Percentiles rank a stretch among this genome's conserved stretches.
Evolutionary conservation across 2,113 vertebrate species (phyloP).

Genomic region (Apaloderma vittatum): DNA sequence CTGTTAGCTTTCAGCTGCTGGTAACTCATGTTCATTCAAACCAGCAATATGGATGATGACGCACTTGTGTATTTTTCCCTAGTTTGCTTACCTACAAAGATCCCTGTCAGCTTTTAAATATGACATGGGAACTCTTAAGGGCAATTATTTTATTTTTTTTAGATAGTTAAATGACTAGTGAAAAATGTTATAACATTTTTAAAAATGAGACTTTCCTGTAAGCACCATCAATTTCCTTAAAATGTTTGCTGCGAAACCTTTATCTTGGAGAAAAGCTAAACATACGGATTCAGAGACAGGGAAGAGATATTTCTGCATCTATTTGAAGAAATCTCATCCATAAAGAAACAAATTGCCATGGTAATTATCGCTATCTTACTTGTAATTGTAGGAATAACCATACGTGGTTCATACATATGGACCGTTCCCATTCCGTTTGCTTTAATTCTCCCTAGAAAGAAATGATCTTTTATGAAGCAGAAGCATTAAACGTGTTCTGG

Average conservation of each 20-base stretch:
- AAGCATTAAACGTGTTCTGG: neutral
- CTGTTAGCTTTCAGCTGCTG: neutral
- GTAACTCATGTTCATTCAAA: neutral
- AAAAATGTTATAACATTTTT: neutral
- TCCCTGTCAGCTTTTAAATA: neutral
- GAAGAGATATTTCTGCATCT: slow-evolving; percentile 68
- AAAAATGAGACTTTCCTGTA: slow-evolving; percentile 18
- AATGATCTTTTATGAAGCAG: slow-evolving; percentile 61
- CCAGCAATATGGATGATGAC: neutral
- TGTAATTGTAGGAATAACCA: slow-evolving; percentile 55
- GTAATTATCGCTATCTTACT: slow-evolving; percentile 64
- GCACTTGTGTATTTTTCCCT: neutral
- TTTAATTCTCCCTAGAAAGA: slow-evolving; percentile 38
- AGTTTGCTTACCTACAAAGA: neutral
- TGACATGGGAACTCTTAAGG: neutral
- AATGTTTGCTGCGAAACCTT: slow-evolving; percentile 54
- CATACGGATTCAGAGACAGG: slow-evolving; percentile 51
- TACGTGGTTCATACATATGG: slow-evolving; percentile 51
- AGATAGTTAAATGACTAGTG: neutral
- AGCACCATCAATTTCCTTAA: slow-evolving; percentile 68
- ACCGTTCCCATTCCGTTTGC: neutral
- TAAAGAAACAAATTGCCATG: slow-evolving; percentile 74
- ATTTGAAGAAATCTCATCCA: slow-evolving; percentile 72
- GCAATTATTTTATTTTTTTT: neutral
- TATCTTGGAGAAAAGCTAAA: slow-evolving; percentile 49